Evolutionary conservation across 1,140 invertebrate genomes (phyloP), one percentile per base, ranked within the genome.

Genomic region (Ganaspis sp.): DNA sequence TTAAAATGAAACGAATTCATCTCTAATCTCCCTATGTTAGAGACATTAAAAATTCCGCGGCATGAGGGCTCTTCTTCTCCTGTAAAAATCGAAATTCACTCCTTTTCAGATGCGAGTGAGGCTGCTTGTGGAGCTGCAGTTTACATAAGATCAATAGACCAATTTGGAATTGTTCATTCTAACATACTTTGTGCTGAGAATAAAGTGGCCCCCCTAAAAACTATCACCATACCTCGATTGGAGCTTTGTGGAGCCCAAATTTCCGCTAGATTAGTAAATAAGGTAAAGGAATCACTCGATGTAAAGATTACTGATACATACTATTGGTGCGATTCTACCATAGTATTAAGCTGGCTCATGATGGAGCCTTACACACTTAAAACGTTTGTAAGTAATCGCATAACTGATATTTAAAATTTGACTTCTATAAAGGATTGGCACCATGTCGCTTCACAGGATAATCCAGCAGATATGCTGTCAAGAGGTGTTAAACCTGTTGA

Each of bases 221-320:
- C 74, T 26, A 54, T 83, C 5, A 88, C 90, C 12, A 83, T 93
- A 42, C 92, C 93, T 6, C 54, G 90, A 73, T 78, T 92, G 12
- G 92, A 93, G 82, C 79, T 93, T 17, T 87, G 83, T 74, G 92
- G 85, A 8, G 91, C 92, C 1, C 8, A 71, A 23, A 40, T 75
- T 9, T 42, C 74, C 0, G 69, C 69, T 17, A 23, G 37, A 58
- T 26, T 75, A 3, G 45, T 64, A 29, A n/a, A 38, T 12, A 76
- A 64, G 23, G 42, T 71, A 15, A 29, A 26, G 1, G 26, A 26
- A 42, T 54, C 64, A 1, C 34, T 76, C 1, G 12, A 53, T 9
- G 54, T 73, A 17, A 3, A 9, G 5, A 69, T 72, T 19, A 69
- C 45, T 49, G 12, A 23, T 17, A 42, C 9, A 15, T 70, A 72